Percentiles rank a stretch among this genome's conserved stretches.
These are phyloP conservation scores for Erebia aethiops DNA, from an alignment of 2,888 invertebrate species.

Conservation along the genomic window DNA sequence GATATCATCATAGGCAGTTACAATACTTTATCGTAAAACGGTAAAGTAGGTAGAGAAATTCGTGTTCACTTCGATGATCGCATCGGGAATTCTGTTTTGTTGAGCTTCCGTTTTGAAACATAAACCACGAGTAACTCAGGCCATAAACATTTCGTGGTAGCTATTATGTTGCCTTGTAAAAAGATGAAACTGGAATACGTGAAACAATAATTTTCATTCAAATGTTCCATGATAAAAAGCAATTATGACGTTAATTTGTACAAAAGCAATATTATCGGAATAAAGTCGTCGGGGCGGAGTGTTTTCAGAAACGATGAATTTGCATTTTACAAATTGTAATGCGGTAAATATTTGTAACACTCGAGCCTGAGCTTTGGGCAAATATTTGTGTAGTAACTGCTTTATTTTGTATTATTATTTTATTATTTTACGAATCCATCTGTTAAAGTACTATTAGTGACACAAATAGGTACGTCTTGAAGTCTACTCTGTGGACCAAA, in stretches of 20 bases:
- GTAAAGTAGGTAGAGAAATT: no score
- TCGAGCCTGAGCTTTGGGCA: conserved; percentile 22
- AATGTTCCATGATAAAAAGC: conserved; percentile 16
- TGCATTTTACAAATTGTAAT: conserved; percentile 32
- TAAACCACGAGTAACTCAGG: neutral
- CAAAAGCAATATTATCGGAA: conserved; percentile 17
- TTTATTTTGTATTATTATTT: neutral
- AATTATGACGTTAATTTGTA: conserved; percentile 14
- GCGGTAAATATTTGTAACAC: conserved; percentile 29
- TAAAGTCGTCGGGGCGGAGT: conserved; percentile 17
- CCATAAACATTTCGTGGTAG: neutral
- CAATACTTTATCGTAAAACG: no score
- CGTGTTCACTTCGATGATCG: no score
- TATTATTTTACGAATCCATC: neutral
- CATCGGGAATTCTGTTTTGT: no score
- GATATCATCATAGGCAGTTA: no score
- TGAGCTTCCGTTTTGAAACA: neutral
- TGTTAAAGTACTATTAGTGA: no score
- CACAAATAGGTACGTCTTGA: no score
- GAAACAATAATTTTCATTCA: conserved; percentile 5
- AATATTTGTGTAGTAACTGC: conserved; percentile 19
- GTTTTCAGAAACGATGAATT: conserved; percentile 27
- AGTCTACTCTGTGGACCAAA: no score
- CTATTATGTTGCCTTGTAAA: neutral
- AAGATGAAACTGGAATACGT: neutral